phyloP scores from a whole-genome alignment of 2,888 invertebrate genomes.

The Rhyacophila evoluta region DNA sequence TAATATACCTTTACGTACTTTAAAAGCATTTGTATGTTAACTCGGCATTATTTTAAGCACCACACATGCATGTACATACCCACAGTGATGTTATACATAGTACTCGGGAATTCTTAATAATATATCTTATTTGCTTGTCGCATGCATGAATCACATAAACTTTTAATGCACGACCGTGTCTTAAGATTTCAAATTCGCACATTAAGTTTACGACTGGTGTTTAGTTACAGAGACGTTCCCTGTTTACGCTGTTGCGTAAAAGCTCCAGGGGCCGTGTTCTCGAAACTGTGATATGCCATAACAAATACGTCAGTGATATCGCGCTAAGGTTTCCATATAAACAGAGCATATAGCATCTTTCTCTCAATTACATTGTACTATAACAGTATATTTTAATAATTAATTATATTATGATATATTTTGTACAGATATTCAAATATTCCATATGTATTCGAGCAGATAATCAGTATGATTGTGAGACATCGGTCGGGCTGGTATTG shows the following conservation, averaged over 20 bases:
- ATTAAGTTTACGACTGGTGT: neutral
- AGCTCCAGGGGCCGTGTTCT: neutral
- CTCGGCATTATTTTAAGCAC: neutral
- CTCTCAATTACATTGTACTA: too few species aligned
- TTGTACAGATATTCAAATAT: too few species aligned
- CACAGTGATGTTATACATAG: neutral
- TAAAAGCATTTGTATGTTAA: constrained; percentile 5
- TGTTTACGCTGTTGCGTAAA: neutral
- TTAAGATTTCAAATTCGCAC: constrained; percentile 14
- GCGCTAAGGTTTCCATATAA: too few species aligned
- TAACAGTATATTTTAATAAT: too few species aligned
- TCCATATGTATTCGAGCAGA: too few species aligned
- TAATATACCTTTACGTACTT: neutral
- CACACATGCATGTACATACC: too few species aligned
- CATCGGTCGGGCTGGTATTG: too few species aligned
- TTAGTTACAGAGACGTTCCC: neutral
- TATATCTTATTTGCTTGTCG: neutral
- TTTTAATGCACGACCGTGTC: neutral
- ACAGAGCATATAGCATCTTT: too few species aligned
- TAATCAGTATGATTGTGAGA: too few species aligned
- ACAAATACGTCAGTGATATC: too few species aligned
- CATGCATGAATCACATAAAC: constrained; percentile 17
- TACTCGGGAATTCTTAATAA: constrained; percentile 22
- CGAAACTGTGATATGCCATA: too few species aligned
- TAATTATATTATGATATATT: too few species aligned